Evolutionary conservation across 2,888 invertebrate genomes (phyloP), one percentile per base, ranked within the genome.

Genomic region (Digitonthophagus gazella): DNA sequence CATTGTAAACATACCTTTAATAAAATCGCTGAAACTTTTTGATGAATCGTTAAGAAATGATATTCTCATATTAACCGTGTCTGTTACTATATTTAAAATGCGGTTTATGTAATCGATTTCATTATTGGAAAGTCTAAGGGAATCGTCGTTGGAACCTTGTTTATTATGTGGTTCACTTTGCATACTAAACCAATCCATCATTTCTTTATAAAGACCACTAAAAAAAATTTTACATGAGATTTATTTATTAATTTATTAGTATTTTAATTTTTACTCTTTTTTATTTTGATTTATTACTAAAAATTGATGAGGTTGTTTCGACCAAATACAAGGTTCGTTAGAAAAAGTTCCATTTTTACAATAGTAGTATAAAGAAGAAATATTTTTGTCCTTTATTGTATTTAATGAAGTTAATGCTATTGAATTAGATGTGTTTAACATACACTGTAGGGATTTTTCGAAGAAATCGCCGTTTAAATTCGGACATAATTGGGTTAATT

Each of bases 221-320:
- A 54, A 2, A n/a, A n/a, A 54, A 14, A 8, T 63, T 11, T 19
- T 4, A 11, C 8, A 18, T 18, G 6, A 18, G 5, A 15, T 15
- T 14, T n/a, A n/a, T 15, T 58, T 11, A 1, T 58, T 8, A 2
- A 58, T 14, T 20, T 22, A 15, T 3, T 22, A 8, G n/a, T 3
- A 64, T 15, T 18, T 63, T 3, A 22, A 44, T 56, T 55, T 58
- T 15, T 57, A 66, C 72, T 78, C 74, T n/a, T n/a, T n/a, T n/a
- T n/a, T n/a, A n/a, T 80, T 90, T 90, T 81, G 83, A 72, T 83
- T 82, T 3, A 87, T 82, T 0, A 89, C 83, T 0, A 91, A 80
- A 0, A 86, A 83, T 3, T 83, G 81, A 87, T 89, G 89, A 0
- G 90, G 89, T 75, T 91, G 90, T 57, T 82, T 84, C 1, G 89